Percentiles rank a stretch among this genome's conserved stretches.
phyloP scores from a whole-genome alignment of 30 jellyfish, hydroid and myxozoan genomes.

The Clytia hemisphaerica region DNA sequence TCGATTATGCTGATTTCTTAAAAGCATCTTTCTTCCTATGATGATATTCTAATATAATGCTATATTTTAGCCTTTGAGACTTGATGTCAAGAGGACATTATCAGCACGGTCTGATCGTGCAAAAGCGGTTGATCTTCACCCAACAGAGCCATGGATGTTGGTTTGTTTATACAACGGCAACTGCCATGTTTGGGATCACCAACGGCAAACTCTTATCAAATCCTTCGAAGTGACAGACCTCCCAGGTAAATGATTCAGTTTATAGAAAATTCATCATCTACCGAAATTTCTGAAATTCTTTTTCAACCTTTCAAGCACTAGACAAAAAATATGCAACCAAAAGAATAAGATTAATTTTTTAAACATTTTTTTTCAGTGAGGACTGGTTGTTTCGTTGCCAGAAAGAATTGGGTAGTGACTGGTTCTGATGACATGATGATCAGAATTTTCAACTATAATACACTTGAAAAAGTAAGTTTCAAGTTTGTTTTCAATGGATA shows the following conservation, averaged over 20 bases:
- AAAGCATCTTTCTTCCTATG: too few species aligned
- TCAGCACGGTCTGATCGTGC: conserved; percentile 97
- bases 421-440: conserved; percentile 99
- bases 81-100: conserved; percentile 77
- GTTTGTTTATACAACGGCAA: conserved; percentile 94
- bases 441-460: conserved; percentile 89
- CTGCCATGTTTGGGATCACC: conserved; percentile 94
- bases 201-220: conserved; percentile 77
- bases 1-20: too few species aligned
- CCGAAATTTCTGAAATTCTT: background rate
- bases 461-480: conserved; percentile 84
- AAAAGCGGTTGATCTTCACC: conserved; percentile 91
- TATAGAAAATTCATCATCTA: background rate
- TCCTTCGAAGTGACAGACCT: conserved; percentile 90
- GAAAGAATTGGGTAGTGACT: conserved; percentile 94
- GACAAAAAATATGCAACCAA: too few species aligned
- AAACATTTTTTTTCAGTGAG: conserved; percentile 39
- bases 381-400: conserved; percentile 86
- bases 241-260: conserved; percentile 57
- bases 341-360: background rate
- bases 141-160: conserved; percentile 93
- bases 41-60: too few species aligned
- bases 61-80: conserved; percentile 54
- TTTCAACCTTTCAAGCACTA: too few species aligned
- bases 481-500: background rate